phyloP scores from a whole-genome alignment of 2,888 invertebrate genomes.

The Pristionchus exspectatus region DNA sequence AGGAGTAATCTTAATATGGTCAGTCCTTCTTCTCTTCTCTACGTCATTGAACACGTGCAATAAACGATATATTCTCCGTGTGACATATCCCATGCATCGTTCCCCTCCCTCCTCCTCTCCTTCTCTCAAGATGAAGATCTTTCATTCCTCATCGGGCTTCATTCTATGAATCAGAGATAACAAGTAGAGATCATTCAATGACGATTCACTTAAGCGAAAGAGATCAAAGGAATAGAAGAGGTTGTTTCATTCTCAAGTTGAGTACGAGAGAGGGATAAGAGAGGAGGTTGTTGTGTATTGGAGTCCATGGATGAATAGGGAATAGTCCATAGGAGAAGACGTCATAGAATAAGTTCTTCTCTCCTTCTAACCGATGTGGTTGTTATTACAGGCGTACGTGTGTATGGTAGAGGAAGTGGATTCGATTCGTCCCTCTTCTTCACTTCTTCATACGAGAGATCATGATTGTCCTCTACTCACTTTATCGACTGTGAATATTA shows the following conservation, averaged over 20 bases:
- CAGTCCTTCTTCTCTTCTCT: conserved; percentile 13
- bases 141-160: not conserved
- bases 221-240: not conserved
- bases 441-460: not conserved
- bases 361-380: not conserved
- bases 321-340: not conserved
- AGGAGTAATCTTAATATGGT: conserved; percentile 77
- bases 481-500: not conserved
- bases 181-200: not conserved
- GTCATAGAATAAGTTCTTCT: not conserved
- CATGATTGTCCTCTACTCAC: conserved; percentile 46
- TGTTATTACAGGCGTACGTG: conserved; percentile 46
- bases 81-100: not conserved
- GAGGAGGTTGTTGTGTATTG: not conserved
- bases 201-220: not conserved
- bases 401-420: conserved; percentile 51
- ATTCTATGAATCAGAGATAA: not conserved
- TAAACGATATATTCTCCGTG: not conserved
- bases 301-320: not conserved
- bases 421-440: not conserved
- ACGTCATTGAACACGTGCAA: not conserved
- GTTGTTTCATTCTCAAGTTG: not conserved
- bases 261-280: not conserved
- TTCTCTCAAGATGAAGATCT: not conserved
- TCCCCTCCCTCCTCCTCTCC: not conserved